Evolutionary conservation across 2,797 vertebrate species (phyloP).

Genomic region (Myotis pilosus): DNA sequence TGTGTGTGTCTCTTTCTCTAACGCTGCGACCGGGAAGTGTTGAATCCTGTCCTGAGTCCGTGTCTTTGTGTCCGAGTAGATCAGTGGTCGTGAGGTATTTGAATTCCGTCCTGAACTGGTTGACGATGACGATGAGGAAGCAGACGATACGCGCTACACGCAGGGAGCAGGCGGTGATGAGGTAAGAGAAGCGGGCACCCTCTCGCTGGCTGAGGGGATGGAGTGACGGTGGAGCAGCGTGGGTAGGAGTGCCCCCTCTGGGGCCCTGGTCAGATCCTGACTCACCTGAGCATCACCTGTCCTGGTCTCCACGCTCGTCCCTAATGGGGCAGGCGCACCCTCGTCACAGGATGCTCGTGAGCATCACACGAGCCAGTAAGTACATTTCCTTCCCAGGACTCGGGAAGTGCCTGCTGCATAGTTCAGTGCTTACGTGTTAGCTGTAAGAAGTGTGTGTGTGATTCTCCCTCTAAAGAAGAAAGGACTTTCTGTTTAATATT

Average conservation of each 20-base stretch:
- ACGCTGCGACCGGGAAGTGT: background rate
- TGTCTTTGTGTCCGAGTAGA: constrained; percentile 81
- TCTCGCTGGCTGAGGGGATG: background rate
- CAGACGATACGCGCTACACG: constrained; percentile 90
- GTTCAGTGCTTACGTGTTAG: background rate
- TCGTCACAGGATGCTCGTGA: background rate
- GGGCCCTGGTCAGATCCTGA: background rate
- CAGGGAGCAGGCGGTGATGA: constrained; percentile 85
- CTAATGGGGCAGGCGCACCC: background rate
- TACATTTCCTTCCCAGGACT: background rate
- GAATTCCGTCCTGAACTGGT: constrained; percentile 97
- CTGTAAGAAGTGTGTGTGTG: background rate
- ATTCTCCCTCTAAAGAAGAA: background rate
- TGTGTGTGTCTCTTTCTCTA: background rate
- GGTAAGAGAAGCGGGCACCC: constrained; percentile 72
- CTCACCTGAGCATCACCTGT: background rate
- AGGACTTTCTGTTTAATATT: background rate
- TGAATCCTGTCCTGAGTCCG: constrained; percentile 33
- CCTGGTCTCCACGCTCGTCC: background rate
- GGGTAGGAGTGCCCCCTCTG: background rate
- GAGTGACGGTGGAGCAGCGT: background rate
- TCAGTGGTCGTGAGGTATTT: constrained; percentile 97
- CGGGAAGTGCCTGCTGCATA: background rate
- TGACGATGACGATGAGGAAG: constrained; percentile 95
- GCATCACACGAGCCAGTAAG: background rate